Percentiles rank a stretch among this genome's conserved stretches.
Evolutionary conservation across 2,113 vertebrate species (phyloP).

Genomic region (Muntiacus muntjak): DNA sequence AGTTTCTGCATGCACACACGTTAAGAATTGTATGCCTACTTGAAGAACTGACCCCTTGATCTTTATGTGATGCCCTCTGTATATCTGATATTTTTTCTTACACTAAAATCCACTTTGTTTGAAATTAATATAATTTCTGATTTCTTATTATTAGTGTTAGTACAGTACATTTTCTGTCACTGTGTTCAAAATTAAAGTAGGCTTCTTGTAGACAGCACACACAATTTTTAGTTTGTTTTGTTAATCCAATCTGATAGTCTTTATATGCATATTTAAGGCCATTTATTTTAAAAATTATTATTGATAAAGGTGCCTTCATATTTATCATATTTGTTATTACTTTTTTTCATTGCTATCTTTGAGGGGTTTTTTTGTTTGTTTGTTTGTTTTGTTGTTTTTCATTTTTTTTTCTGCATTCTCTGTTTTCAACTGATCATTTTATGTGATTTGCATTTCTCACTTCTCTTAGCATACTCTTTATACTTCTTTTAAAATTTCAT

Average conservation of each 20-base stretch:
- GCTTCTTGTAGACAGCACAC: background rate
- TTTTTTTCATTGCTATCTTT: background rate
- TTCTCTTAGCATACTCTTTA: background rate
- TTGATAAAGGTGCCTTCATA: background rate
- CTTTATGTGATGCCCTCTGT: background rate
- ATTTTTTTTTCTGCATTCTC: background rate
- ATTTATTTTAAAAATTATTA: background rate
- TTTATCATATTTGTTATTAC: background rate
- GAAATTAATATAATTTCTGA: background rate
- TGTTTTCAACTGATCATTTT: background rate
- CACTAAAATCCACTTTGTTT: background rate
- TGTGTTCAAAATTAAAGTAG: background rate
- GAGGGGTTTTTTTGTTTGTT: too few species aligned
- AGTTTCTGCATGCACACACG: background rate
- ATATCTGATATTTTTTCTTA: background rate
- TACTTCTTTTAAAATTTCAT: background rate
- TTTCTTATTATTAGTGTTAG: background rate
- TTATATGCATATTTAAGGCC: background rate
- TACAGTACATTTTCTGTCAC: background rate
- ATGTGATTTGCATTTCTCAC: background rate
- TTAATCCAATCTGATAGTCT: background rate
- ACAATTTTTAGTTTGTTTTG: background rate
- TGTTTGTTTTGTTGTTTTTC: background rate
- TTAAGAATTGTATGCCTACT: background rate
- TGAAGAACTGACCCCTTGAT: background rate